phyloP scores from a whole-genome alignment of 2,113 vertebrate species.

The Stomatorhinus ivindoensis region DNA sequence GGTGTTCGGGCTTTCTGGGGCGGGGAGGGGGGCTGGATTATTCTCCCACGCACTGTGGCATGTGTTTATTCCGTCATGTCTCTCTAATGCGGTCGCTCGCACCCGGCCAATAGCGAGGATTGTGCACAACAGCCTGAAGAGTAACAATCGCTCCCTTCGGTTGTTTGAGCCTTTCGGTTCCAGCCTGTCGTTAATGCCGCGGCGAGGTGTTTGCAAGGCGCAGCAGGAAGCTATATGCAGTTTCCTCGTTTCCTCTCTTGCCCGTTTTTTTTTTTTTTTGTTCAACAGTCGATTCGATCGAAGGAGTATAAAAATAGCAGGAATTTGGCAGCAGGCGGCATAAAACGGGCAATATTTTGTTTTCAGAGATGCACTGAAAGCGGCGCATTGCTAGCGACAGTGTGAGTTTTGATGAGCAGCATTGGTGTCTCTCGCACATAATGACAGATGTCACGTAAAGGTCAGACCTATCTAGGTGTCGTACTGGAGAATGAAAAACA shows the following conservation, averaged over 20 bases:
- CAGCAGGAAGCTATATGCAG: not conserved
- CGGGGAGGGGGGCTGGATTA: not conserved
- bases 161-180: conserved; percentile 1
- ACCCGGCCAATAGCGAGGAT: not conserved
- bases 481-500: not conserved
- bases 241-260: not conserved
- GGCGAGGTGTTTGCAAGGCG: not conserved
- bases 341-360: not conserved
- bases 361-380: not conserved
- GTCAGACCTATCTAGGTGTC: not conserved
- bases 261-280: not conserved
- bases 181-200: conserved; percentile 10
- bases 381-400: not conserved
- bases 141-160: conserved; percentile 1
- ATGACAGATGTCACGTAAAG: not conserved
- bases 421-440: not conserved
- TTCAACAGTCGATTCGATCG: not conserved
- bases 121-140: conserved; percentile 17
- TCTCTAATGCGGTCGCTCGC: not conserved
- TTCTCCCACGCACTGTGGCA: conserved; percentile 1
- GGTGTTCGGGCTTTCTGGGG: conserved; percentile 10
- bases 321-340: not conserved
- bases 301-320: not conserved
- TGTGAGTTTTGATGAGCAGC: not conserved
- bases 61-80: conserved; percentile 13